Base-by-base conservation (phyloP, 1,140 invertebrate genomes). In the Sminthurinus signatus region DNA sequence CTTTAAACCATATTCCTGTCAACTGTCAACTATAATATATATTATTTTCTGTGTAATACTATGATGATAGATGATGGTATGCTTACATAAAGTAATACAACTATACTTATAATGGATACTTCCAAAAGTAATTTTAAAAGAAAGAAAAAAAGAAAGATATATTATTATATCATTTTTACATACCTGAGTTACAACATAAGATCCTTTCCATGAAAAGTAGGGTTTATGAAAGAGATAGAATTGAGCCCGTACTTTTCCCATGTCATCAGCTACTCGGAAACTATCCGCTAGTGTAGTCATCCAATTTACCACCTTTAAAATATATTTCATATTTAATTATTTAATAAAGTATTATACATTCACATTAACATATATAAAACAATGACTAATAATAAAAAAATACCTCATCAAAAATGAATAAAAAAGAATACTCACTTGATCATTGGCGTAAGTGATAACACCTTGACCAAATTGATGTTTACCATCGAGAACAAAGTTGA, bases 381-480 rank as follows among this genome's bases (percentile, higher is more conserved):
- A 39, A 10, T 39, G 36, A 2, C 8, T 28, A 15, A 36, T 23
- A 27, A 27, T n/a, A 5, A 62, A 23, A 43, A 0, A 54, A 3
- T 42, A 19, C n/a, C 46, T 10, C 36, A 39, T 39, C 5, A 42
- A n/a, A 1, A 32, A 36, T 55, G 23, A 50, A 50, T 14, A 15
- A 50, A 10, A n/a, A 17, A 15, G 2, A 2, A 48, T 48, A 60
- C 51, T 52, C 57, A 71, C 75, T 27, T 92, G 85, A 76, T 95
- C 94, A 77, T 96, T 96, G 1, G 94, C 94, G 80, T 98, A 99
- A 2, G 94, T 98, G 60, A 99, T 97, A 14, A 98, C 81, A 1
- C 96, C 96, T 81, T 99, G 96, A 0, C 96, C 96, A 80, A 98
- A 97, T 64, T 93, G 87, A 79, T 96, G 89, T 76, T 91, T 93